Conservation (phyloP, 2,113 vertebrate genomes). For the Taurulus bubalis region DNA sequence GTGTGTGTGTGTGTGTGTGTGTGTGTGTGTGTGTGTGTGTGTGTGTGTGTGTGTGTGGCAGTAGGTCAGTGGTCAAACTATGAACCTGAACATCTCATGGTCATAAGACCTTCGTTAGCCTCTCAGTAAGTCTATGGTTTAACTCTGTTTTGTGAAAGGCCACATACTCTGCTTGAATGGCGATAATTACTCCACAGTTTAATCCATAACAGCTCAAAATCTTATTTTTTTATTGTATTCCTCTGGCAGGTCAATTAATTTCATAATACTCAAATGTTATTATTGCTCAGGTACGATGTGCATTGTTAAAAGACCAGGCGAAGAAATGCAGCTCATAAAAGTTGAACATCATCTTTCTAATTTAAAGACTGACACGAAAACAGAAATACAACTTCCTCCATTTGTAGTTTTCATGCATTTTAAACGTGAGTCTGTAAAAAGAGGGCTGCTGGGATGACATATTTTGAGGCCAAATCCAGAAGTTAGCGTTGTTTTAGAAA, state of each 20-base stretch:
- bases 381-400: not conserved
- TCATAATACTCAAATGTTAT: not conserved
- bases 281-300: not conserved
- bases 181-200: not conserved
- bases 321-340: not conserved
- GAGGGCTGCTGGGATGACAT: too few relatives aligned
- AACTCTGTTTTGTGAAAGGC: not conserved
- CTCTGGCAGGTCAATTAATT: not conserved
- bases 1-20: conserved; percentile 16
- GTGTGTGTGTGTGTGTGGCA: conserved; percentile 8
- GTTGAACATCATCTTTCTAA: not conserved
- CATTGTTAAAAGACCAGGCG: not conserved
- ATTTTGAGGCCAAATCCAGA: too few relatives aligned
- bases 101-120: conserved; percentile 30
- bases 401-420: not conserved
- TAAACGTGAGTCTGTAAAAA: not conserved
- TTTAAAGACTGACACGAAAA: not conserved
- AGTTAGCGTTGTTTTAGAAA: not conserved
- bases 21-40: conserved; percentile 17
- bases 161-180: not conserved
- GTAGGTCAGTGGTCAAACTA: not conserved
- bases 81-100: conserved; percentile 45
- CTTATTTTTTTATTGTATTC: not conserved
- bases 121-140: conserved; percentile 5
- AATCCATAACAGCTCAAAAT: not conserved